Evolutionary conservation across 2,113 vertebrate species (phyloP), one percentile per base, ranked within the genome.

Genomic region (Pangasianodon gigas): DNA sequence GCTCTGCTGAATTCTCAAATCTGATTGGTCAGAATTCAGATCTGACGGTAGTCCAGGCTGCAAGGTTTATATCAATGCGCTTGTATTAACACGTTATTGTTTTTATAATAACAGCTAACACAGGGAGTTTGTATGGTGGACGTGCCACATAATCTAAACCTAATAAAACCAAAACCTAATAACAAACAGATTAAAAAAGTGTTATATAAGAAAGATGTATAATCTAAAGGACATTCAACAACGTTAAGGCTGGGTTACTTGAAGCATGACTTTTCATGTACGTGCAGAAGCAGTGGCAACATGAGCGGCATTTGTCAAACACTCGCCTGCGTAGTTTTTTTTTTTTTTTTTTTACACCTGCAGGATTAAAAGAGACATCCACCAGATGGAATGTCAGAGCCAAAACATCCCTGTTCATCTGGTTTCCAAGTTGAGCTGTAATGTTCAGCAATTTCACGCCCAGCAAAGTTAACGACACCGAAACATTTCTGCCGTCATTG

Each of bases 11-110:
- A 74, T 41, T 74, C 71, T 41, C 71, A 6, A 24, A 83, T 58
- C 82, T 62, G 82, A 60, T 44, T 84, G 82, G 82, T 84, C 56
- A 60, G 81, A 37, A 52, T 54, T 81, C 48, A 54, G 48, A 26
- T 41, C 26, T 18, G 21, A 56, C 3, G 0, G 16, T 19, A n/a
- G 46, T n/a, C n/a, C 48, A n/a, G 29, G 10, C 18, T n/a, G n/a
- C 9, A 37, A 82, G n/a, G 54, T 11, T 83, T 4, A 44, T 4
- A 48, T 46, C 3, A 79, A 48, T 48, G 44, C 44, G 11, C 46
- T 51, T 37, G 3, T 6, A 41, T 4, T 41, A 41, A 56, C 9
- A 32, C 3, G 16, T 14, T 81, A 32, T 18, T 44, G n/a, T 81
- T 80, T 48, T 6, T 32, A 32, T 54, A 6, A 32, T 54, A 81